phyloP scores from a whole-genome alignment of 2,113 vertebrate species.

The Ellobius talpinus region DNA sequence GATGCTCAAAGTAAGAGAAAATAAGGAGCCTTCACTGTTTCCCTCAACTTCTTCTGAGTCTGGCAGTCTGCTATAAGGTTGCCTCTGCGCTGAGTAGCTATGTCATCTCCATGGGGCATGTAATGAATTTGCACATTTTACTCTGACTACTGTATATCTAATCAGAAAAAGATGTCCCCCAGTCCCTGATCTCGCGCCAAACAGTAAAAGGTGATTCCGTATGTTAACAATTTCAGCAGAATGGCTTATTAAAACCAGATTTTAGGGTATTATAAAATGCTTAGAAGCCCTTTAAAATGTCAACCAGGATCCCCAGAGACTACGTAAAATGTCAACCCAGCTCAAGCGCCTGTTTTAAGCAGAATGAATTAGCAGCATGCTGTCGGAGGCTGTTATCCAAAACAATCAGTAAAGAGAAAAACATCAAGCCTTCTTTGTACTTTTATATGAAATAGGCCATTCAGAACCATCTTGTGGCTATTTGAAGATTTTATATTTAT shows the following conservation, averaged over 20 bases:
- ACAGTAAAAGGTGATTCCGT: conserved; percentile 93
- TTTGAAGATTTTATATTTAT: conserved; percentile 73
- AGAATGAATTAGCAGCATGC: conserved; percentile 98
- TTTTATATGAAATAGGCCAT: conserved; percentile 86
- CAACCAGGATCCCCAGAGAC: conserved; percentile 97
- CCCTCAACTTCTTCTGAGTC: conserved; percentile 62
- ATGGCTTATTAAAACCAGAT: conserved; percentile 99
- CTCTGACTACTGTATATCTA: conserved; percentile 97
- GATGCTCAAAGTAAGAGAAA: conserved; percentile 73
- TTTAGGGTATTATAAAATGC: conserved; percentile 98
- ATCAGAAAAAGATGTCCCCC: conserved; percentile 98
- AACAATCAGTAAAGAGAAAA: conserved; percentile 94
- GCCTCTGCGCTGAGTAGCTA: conserved; percentile 67
- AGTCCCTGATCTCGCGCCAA: conserved; percentile 89
- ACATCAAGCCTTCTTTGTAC: conserved; percentile 88
- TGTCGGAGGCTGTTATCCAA: conserved; percentile 93
- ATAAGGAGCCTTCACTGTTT: conserved; percentile 40
- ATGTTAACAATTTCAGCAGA: conserved; percentile 94
- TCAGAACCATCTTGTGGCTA: conserved; percentile 84
- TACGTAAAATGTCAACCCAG: conserved; percentile 96
- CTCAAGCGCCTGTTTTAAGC: conserved; percentile 97
- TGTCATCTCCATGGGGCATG: conserved; percentile 90
- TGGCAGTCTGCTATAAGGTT: conserved; percentile 71
- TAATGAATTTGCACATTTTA: conserved; percentile 94
- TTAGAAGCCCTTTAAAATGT: conserved; percentile 99